These are phyloP conservation scores for Alligator sinensis DNA, from an alignment of 2,113 vertebrate genomes.

Conservation along the genomic window DNA sequence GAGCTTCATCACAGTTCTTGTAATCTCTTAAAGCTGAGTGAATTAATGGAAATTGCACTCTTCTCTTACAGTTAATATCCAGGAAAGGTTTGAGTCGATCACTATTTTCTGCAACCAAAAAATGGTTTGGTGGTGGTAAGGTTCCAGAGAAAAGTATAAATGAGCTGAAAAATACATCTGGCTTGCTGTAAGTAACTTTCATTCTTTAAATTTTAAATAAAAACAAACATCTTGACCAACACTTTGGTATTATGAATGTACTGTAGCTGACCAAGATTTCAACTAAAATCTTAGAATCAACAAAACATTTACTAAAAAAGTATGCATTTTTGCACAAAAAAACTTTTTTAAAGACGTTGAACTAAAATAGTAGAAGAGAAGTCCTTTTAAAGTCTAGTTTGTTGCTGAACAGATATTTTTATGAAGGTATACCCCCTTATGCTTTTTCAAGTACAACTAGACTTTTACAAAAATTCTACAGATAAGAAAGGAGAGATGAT, in stretches of 20 bases:
- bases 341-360: background rate
- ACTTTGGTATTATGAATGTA: background rate
- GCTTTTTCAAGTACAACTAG: background rate
- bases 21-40: background rate
- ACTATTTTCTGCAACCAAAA: conserved; percentile 96
- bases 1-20: no score
- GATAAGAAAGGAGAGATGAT: background rate
- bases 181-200: conserved; percentile 88
- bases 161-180: conserved; percentile 93
- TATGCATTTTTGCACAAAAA: background rate
- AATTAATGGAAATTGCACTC: background rate
- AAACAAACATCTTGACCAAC: background rate
- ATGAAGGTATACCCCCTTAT: background rate
- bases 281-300: background rate
- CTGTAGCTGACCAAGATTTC: background rate
- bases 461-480: background rate
- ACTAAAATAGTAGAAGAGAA: background rate
- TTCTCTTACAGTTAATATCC: conserved; percentile 89
- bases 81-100: conserved; percentile 97
- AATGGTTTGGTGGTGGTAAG: conserved; percentile 97
- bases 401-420: background rate
- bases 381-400: background rate
- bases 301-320: background rate
- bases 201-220: background rate
- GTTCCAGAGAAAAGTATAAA: conserved; percentile 94